Evolutionary conservation across 1,140 invertebrate genomes (phyloP), one percentile per base, ranked within the genome.

Genomic region (Andricus grossulariae): DNA sequence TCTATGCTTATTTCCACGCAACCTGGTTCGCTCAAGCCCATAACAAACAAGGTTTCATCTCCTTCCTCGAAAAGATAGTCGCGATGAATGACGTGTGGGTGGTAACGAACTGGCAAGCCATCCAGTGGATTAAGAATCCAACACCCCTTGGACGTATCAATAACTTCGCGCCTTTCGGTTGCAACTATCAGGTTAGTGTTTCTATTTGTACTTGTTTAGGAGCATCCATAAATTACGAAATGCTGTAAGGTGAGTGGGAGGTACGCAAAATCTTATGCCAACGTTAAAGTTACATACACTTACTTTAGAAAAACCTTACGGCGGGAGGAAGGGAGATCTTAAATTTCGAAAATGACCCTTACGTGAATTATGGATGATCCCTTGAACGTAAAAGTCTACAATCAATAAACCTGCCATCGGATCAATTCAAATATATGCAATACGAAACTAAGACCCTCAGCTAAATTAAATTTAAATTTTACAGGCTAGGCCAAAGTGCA

Each of bases 11-110:
- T 92, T 98, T 98, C 85, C 97, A 98, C 87, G 97, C 97, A 3
- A 97, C 97, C 2, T 98, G 97, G 97, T 98, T 98, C 91, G 98
- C 97, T 0, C 97, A 97, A 85, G 95, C 96, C 0, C 97, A 98
- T 86, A 97, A 98, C 90, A 97, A 98, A 88, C 96, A 97, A 92
- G 97, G 97, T 5, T 98, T 98, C 88, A 96, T 98, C 74, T 95
- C 95, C 84, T 98, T 98, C 92, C 92, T 98, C 50, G 97, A 98
- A 89, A 96, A 96, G 54, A 96, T 98, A 71, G 95, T 97, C 73
- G 93, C 94, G 78, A 97, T 98, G 96, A 95, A 95, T 77, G 97
- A 98, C 87, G 97, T 98, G 0, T 98, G 96, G 95, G 92, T 98
- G 13, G 93, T 98, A 45, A 98, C 97, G 7, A 98, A 97, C 88